Evolutionary conservation across 2,797 vertebrate species (phyloP), one percentile per base, ranked within the genome.

Genomic region (Halcyon leucocephala): DNA sequence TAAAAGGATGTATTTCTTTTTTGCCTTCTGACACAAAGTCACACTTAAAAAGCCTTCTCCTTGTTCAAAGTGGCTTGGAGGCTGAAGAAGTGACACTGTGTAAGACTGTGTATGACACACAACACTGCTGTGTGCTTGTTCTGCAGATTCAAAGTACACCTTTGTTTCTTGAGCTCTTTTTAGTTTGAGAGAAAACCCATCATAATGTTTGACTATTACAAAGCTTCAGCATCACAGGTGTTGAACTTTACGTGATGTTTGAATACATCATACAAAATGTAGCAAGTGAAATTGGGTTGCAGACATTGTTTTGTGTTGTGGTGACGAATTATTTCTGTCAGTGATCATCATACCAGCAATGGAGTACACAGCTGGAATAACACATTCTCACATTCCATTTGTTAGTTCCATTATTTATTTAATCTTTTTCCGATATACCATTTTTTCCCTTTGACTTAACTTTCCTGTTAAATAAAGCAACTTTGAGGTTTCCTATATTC

Each of bases 201-300:
- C 94, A 88, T 58, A 84, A 73, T 67, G 52, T 94, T 96, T 95
- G 90, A 80, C 88, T 95, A 2, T 66, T 82, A 79, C 42, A 96
- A 66, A 93, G 79, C 66, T 95, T 79, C 72, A 69, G 58, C 58
- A 55, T 77, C 73, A 46, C 44, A 39, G 60, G 22, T 39, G 55
- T 48, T 90, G 87, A 96, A 93, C 93, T 93, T 58, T 29, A 65
- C 77, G 39, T 90, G 54, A 72, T 0, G 0, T 76, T 89, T 84
- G 39, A 80, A 28, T 82, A 42, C 33, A 82, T 92, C 86, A 66
- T 46, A 82, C 54, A 73, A 61, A 71, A 71, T 5, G 39, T 74
- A 91, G 11, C 46, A 90, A 52, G 62, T 84, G 60, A 60, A 92
- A 71, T 37, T 65, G 65, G 2, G 2, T 67, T 89, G 66, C 60